A percentile compares a stretch with the other conserved stretches of the same genome.
These are phyloP conservation scores for Alaudala cheleensis DNA, from an alignment of 2,113 vertebrate genomes.

Conservation along the genomic window DNA sequence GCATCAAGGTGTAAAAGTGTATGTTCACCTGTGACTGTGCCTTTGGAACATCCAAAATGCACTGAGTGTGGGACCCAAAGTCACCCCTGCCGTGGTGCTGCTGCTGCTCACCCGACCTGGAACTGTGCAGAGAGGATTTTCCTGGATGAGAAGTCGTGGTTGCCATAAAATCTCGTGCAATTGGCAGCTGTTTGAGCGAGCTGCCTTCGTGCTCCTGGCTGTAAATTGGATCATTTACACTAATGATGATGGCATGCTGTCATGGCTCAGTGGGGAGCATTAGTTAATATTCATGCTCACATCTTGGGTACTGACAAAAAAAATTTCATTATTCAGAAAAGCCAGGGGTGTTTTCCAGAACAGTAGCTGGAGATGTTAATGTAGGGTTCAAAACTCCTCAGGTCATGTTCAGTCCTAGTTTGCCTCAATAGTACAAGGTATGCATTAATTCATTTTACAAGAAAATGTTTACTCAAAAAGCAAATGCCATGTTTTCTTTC, in stretches of 20 bases:
- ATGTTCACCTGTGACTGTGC: neutral
- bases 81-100: neutral
- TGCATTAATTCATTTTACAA: neutral
- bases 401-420: neutral
- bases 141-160: neutral
- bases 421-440: neutral
- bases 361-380: neutral
- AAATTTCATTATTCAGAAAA: neutral
- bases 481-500: neutral
- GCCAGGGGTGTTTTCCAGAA: neutral
- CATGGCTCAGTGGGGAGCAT: conserved; percentile 6
- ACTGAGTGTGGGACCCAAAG: neutral
- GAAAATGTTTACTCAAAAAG: neutral
- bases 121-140: neutral
- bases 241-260: conserved; percentile 18
- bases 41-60: neutral
- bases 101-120: neutral
- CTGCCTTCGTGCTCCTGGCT: neutral
- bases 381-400: neutral
- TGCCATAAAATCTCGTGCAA: neutral
- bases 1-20: neutral
- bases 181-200: neutral
- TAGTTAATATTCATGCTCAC: conserved; percentile 37
- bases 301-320: neutral
- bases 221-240: conserved; percentile 38